Conservation (phyloP, 2,797 vertebrate species). For the Mallotus villosus region DNA sequence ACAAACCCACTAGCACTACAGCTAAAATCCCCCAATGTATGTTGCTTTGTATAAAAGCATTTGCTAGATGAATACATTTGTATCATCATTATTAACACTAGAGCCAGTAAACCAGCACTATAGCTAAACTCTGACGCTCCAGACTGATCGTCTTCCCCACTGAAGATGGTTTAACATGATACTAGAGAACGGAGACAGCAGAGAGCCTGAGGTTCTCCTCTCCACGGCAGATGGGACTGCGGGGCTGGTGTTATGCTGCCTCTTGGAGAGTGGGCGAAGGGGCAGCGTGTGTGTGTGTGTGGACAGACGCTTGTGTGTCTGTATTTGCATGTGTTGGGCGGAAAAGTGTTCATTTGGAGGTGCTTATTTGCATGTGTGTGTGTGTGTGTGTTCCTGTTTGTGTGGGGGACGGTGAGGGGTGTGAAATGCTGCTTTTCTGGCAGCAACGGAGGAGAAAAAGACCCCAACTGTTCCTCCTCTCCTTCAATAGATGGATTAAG, state of each 20-base stretch:
- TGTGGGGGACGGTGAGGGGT: background rate
- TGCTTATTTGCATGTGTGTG: background rate
- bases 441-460: slow-evolving; percentile 35
- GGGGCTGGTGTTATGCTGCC: background rate
- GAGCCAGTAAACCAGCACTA: too few species aligned
- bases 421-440: slow-evolving; percentile 35
- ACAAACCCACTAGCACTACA: background rate
- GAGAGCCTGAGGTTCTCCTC: too few species aligned
- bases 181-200: too few species aligned
- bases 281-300: background rate
- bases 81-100: background rate
- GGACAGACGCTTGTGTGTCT: background rate
- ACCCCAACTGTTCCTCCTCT: slow-evolving; percentile 55
- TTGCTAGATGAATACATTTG: background rate
- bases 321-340: background rate
- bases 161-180: too few species aligned
- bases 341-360: background rate
- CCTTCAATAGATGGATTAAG: slow-evolving; percentile 69
- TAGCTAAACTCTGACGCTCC: too few species aligned
- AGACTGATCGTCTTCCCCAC: too few species aligned
- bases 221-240: background rate
- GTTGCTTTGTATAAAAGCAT: background rate
- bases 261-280: too few species aligned
- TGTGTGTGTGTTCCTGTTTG: slow-evolving; percentile 1
- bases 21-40: background rate